Percentiles rank a stretch among this genome's conserved stretches.
phyloP scores from a whole-genome alignment of 2,113 vertebrate species.

The Triplophysa rosa region DNA sequence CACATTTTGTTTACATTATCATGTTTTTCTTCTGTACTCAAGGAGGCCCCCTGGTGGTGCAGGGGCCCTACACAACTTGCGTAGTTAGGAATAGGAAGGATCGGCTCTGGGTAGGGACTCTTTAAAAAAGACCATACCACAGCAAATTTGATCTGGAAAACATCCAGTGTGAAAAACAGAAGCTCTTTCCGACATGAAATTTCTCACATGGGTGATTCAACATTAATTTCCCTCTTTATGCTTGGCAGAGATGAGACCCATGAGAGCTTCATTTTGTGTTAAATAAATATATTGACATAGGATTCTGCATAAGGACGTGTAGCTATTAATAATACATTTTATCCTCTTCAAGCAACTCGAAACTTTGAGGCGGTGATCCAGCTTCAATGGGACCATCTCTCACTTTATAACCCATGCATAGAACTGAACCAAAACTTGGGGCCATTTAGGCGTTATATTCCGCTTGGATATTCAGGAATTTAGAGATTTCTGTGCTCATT shows the following conservation, averaged over 20 bases:
- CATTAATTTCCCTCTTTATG: slow-evolving; percentile 48
- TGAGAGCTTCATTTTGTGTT: slow-evolving; percentile 34
- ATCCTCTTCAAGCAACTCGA: background rate
- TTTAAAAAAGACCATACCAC: slow-evolving; percentile 47
- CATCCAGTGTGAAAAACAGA: slow-evolving; percentile 59
- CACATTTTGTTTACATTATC: no score
- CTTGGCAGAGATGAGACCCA: slow-evolving; percentile 45
- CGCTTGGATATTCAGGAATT: slow-evolving; percentile 21
- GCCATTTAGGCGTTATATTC: slow-evolving; percentile 21
- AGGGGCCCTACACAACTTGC: no score
- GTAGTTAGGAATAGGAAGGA: no score
- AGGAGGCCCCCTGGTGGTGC: no score
- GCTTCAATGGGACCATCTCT: slow-evolving; percentile 27
- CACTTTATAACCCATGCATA: slow-evolving; percentile 31
- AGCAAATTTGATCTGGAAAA: slow-evolving; percentile 54
- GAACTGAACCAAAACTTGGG: slow-evolving; percentile 25
- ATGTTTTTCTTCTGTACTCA: no score
- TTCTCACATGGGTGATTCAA: slow-evolving; percentile 50
- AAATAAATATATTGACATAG: slow-evolving; percentile 46
- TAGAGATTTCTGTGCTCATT: slow-evolving; percentile 18
- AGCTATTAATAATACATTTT: slow-evolving; percentile 54
- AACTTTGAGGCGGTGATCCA: slow-evolving; percentile 22
- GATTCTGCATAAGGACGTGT: slow-evolving; percentile 43
- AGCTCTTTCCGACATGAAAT: slow-evolving; percentile 58
- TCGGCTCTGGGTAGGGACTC: background rate